These are phyloP conservation scores for Gortyna flavago DNA, from an alignment of 2,888 invertebrate species.

Conservation along the genomic window DNA sequence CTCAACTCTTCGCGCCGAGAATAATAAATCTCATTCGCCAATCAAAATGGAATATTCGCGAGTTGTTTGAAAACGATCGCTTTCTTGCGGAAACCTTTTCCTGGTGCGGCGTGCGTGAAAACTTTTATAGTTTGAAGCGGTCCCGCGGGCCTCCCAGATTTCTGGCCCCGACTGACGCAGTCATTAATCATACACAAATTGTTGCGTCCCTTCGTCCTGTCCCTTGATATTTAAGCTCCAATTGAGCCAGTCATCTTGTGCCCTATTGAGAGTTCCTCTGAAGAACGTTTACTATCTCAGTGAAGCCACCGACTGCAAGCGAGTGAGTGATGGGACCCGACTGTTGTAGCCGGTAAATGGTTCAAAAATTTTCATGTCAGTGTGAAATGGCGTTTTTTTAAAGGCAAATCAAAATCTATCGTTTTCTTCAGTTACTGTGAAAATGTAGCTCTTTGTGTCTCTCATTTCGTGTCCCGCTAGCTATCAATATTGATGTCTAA, in stretches of 20 bases:
- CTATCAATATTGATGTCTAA: conserved; percentile 23
- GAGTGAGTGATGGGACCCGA: conserved; percentile 68
- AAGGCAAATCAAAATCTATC: background rate
- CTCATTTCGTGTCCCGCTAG: background rate
- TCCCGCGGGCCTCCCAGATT: conserved; percentile 74
- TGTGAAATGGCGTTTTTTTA: conserved; percentile 41
- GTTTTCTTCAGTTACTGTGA: background rate
- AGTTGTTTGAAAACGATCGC: conserved; percentile 35
- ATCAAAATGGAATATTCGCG: conserved; percentile 46
- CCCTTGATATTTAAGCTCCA: conserved; percentile 78
- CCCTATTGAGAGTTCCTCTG: conserved; percentile 73
- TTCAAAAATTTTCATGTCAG: conserved; percentile 43
- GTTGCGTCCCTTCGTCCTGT: conserved; percentile 66
- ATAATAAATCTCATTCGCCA: conserved; percentile 15
- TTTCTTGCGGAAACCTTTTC: conserved; percentile 30
- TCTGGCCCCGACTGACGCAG: conserved; percentile 44
- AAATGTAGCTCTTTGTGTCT: background rate
- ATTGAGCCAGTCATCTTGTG: conserved; percentile 83
- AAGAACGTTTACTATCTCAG: conserved; percentile 70
- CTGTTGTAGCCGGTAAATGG: conserved; percentile 53
- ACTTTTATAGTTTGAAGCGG: conserved; percentile 76
- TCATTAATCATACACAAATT: conserved; percentile 70
- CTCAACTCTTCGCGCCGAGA: background rate
- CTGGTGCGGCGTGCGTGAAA: conserved; percentile 55
- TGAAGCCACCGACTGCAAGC: conserved; percentile 63